Evolutionary conservation across 2,113 vertebrate species (phyloP).

Genomic region (Psephotus haematonotus): DNA sequence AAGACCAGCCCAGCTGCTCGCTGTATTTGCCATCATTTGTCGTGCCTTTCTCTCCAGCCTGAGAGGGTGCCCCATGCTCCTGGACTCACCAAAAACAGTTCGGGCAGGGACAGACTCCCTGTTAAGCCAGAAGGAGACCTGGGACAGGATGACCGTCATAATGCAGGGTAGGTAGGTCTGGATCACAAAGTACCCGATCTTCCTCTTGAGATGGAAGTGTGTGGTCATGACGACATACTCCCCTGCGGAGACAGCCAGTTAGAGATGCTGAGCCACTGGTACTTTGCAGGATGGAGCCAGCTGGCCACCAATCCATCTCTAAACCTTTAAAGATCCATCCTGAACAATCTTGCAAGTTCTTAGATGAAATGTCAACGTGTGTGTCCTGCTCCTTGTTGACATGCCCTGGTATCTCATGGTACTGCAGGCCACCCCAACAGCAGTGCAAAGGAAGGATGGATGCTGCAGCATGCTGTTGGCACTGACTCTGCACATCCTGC

Average conservation of each 20-base stretch:
- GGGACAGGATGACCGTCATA: slow-evolving; percentile 99
- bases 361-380: fast-evolving
- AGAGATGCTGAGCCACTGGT: background rate
- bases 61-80: background rate
- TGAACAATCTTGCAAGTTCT: background rate
- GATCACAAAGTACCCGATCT: slow-evolving; percentile 99
- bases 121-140: slow-evolving; percentile 99
- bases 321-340: background rate
- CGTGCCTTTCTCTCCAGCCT: background rate
- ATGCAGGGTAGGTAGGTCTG: slow-evolving; percentile 99
- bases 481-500: background rate
- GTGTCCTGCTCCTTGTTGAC: background rate
- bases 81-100: slow-evolving; percentile 93
- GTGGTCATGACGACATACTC: slow-evolving; percentile 99
- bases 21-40: background rate
- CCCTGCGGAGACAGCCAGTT: slow-evolving; percentile 76
- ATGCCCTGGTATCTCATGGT: background rate
- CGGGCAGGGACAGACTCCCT: slow-evolving; percentile 95
- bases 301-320: background rate
- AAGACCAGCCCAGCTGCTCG: background rate
- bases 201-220: slow-evolving; percentile 98
- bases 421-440: background rate
- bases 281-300: background rate
- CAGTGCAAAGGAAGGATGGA: fast-evolving
- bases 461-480: background rate